Evolutionary conservation across 2,797 vertebrate species (phyloP).

Genomic region (Eulemur rubriventer): DNA sequence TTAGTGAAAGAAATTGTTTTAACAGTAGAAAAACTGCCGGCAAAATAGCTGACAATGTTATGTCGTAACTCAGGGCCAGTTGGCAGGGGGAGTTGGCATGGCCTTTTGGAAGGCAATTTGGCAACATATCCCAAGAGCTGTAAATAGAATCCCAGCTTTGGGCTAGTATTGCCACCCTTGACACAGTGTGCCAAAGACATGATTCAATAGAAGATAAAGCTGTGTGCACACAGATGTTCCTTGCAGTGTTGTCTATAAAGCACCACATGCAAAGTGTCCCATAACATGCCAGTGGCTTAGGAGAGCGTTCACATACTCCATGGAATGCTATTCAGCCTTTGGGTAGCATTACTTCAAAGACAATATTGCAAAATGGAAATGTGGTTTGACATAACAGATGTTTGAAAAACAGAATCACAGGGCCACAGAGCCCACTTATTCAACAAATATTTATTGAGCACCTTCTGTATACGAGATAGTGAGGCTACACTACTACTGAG

Average conservation of each 20-base stretch:
- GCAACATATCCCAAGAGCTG: neutral
- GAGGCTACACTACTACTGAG: no score
- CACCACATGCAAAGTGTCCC: accelerated
- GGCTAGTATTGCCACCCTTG: neutral
- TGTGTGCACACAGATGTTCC: accelerated
- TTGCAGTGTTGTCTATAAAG: accelerated
- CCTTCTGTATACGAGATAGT: neutral
- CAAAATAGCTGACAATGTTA: neutral
- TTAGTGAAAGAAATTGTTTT: constrained; percentile 27
- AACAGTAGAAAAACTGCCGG: neutral
- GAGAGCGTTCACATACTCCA: accelerated
- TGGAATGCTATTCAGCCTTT: accelerated
- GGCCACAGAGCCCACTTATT: no score
- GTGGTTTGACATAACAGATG: neutral
- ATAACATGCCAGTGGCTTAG: accelerated
- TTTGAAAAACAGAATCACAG: neutral
- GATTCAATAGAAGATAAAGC: accelerated
- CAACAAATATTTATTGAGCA: neutral
- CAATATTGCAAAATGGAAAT: accelerated
- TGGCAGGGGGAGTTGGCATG: neutral
- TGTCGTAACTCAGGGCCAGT: neutral
- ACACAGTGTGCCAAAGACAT: neutral
- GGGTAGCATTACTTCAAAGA: neutral
- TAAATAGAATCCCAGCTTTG: neutral
- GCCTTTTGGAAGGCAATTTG: neutral